Base-by-base conservation (phyloP, 2,113 vertebrate genomes). In the Taurulus bubalis region DNA sequence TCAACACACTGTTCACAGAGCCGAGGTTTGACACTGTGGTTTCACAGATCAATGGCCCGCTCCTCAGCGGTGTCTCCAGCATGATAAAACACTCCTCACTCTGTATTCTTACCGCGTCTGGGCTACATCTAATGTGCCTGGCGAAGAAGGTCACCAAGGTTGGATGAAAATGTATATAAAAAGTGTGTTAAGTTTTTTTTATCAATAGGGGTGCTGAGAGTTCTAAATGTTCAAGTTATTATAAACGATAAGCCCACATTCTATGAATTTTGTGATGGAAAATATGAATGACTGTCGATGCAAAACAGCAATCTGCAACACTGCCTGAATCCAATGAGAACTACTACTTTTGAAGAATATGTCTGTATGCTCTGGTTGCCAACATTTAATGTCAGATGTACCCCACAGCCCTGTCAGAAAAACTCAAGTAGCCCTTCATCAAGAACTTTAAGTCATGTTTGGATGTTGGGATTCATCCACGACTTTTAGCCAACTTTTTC, bases 21-120 rank as follows among this genome's bases (percentile, higher is more conserved):
- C 71, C 30, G 78, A 75, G 70, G 49, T 85, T 71, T 71, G 75
- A 83, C 83, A 75, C 75, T 34, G 77, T 79, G 82, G 76, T 86
- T 87, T 89, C 77, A 87, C 82, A 87, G 86, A 91, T 92, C 87
- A 90, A 82, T 82, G 64, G 73, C 72, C 68, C 30, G 80, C 78
- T 86, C 59, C 84, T 80, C 72, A 63, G 84, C 47, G 79, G 49
- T 5, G 67, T 89, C 85, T 85, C 79, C 38, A 60, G 82, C 79
- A 87, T 88, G 84, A 85, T 88, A 85, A 90, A 90, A 84, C 69
- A 45, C 68, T 69, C 53, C 73, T 66, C 71, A 15, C 81, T 77
- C 75, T 70, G 77, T 88, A 73, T 76, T 80, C 72, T 58, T 14
- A 38, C 64, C 0, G 32, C 80, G 83, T 75, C 66, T 45, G 42